Conservation (phyloP, 1,140 invertebrate species). For the Drosophila auraria region DNA sequence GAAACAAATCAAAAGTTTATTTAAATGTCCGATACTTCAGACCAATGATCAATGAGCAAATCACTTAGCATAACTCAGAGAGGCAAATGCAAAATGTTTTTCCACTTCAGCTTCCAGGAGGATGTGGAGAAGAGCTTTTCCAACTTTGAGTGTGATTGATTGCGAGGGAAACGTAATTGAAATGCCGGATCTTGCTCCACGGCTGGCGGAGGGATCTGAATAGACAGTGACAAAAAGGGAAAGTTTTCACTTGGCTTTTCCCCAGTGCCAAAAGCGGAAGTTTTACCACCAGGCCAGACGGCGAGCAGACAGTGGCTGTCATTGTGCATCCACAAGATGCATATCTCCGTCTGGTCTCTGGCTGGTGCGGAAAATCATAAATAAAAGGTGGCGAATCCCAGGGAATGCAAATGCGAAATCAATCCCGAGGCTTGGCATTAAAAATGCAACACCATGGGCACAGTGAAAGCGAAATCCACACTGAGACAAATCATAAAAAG, state of each 20-base stretch:
- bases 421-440: slow-evolving; percentile 62
- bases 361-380: slow-evolving; percentile 51
- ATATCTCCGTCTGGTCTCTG: slow-evolving; percentile 17
- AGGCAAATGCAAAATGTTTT: slow-evolving; percentile 55
- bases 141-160: slow-evolving; percentile 77
- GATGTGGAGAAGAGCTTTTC: slow-evolving; percentile 46
- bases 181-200: slow-evolving; percentile 52
- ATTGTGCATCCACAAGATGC: slow-evolving; percentile 36
- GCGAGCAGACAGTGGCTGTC: slow-evolving; percentile 56
- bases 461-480: slow-evolving; percentile 49
- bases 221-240: slow-evolving; percentile 64
- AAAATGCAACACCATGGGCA: slow-evolving; percentile 60
- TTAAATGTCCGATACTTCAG: slow-evolving; percentile 30
- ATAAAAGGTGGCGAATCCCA: slow-evolving; percentile 23
- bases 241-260: slow-evolving; percentile 70
- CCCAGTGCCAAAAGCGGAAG: slow-evolving; percentile 14
- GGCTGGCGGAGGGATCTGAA: slow-evolving; percentile 10
- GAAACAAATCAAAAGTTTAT: slow-evolving; percentile 42
- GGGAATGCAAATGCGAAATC: slow-evolving; percentile 74
- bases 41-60: slow-evolving; percentile 48
- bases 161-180: slow-evolving; percentile 69
- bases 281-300: slow-evolving; percentile 54
- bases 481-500: slow-evolving; percentile 71
- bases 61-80: slow-evolving; percentile 38
- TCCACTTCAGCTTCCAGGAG: slow-evolving; percentile 26